Base-by-base conservation (phyloP, 2,888 invertebrate species). In the Drosophila birchii region DNA sequence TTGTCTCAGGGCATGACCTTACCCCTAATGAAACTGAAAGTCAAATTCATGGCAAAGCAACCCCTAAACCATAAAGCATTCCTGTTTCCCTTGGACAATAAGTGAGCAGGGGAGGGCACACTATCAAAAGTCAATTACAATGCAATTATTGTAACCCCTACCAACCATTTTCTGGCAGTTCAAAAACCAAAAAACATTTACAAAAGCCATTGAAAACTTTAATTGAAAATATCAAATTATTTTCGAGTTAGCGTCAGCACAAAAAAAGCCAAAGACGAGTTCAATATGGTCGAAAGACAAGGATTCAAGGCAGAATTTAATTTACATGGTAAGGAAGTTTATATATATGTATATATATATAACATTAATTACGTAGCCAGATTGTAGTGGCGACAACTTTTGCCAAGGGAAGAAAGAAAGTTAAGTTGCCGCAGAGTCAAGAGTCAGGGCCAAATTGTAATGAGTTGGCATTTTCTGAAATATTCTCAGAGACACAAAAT, bases 211-310 rank as follows among this genome's bases (percentile, higher is more conserved):
- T 71, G 78, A 74, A 86, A 87, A 90, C 81, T 87, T 89, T 86
- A 90, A 89, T 89, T 90, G 89, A 87, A 90, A 90, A 78, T 79
- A 83, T 83, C 78, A 83, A 89, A 90, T 90, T 89, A 90, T 80
- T 81, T 89, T 89, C 78, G 79, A 82, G 89, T 83, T 79, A 84
- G 81, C 88, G 90, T 90, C 90, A 89, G 90, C 90, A 86, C 41
- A 83, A 86, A 79, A 76, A 76, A 56, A 43, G 69, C 41, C 62
- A 20, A 62, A 54, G 32, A 29, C 45, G 38, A 71, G 71, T 71
- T 57, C 68, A 62, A 60, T 76, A 54, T 32, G 63, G 44, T 55
- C 53, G 34, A 45, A 34, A 47, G 59, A 23, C 51, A 41, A 55
- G 44, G 20, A 49, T 23, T 45, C 39, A 26, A 55, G 39, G 18